A percentile compares a stretch with the other conserved stretches of the same genome.
phyloP scores from a whole-genome alignment of 1,140 invertebrate species.

The Coptotermes formosanus region DNA sequence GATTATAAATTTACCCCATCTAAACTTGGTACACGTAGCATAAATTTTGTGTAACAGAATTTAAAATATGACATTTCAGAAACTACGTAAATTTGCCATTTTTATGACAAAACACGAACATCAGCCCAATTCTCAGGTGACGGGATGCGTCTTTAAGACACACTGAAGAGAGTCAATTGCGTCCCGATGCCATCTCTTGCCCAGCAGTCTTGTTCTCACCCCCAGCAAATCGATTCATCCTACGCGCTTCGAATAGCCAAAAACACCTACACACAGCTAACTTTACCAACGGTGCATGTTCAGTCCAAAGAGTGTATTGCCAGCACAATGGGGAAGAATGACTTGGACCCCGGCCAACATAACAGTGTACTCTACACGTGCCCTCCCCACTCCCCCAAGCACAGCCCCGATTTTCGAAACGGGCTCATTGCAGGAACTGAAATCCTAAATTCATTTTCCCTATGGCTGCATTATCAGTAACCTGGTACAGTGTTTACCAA shows the following conservation, averaged over 20 bases:
- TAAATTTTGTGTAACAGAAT: no score
- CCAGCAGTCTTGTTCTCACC: not conserved
- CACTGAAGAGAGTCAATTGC: not conserved
- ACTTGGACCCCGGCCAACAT: not conserved
- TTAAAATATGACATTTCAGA: no score
- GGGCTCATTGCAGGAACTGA: not conserved
- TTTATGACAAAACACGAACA: not conserved
- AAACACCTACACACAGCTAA: not conserved
- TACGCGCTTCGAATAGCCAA: not conserved
- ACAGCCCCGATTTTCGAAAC: not conserved
- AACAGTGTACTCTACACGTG: not conserved
- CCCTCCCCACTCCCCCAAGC: not conserved
- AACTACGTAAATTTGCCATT: no score
- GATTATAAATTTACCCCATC: no score
- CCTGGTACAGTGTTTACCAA: no score
- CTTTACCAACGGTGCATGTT: not conserved
- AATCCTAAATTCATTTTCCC: not conserved
- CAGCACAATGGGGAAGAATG: not conserved
- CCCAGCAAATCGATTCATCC: not conserved
- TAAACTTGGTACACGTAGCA: no score
- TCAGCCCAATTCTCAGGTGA: not conserved
- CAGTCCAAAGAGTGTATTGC: not conserved
- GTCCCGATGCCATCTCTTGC: not conserved
- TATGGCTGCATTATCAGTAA: no score
- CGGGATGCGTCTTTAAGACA: not conserved